Evolutionary conservation across 1,140 invertebrate species (phyloP).

Genomic region (Dendroctonus ponderosae): DNA sequence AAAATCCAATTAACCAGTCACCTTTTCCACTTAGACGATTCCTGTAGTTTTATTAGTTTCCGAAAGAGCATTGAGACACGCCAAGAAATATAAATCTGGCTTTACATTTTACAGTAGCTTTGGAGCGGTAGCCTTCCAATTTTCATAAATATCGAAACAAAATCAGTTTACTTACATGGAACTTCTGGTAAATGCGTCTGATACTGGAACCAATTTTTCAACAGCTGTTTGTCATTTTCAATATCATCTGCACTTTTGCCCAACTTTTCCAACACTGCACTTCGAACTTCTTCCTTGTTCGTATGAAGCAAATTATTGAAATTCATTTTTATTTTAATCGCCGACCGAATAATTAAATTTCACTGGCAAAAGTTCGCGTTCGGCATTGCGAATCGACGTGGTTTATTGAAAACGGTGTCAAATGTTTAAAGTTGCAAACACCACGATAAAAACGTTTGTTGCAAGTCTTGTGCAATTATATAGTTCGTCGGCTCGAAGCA

Average conservation of each 20-base stretch:
- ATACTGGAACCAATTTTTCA: constrained; percentile 24
- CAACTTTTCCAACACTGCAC: constrained; percentile 13
- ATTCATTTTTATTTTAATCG: neutral
- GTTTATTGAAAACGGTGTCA: too few species aligned
- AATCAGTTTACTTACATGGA: constrained; percentile 20
- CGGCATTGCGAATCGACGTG: too few species aligned
- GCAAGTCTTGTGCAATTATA: too few species aligned
- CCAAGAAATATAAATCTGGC: neutral
- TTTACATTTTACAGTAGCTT: neutral
- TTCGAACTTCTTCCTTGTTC: constrained; percentile 6
- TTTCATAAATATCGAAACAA: neutral
- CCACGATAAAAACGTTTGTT: too few species aligned
- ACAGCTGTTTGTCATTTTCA: constrained; percentile 12
- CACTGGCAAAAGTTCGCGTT: too few species aligned
- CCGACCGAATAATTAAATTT: too few species aligned
- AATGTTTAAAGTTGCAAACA: too few species aligned
- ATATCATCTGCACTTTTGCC: constrained; percentile 20
- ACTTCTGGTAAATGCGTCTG: constrained; percentile 25
- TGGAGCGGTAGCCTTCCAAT: neutral
- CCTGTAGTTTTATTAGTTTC: neutral
- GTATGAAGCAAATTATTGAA: constrained; percentile 5
- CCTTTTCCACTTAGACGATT: neutral
- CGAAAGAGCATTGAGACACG: neutral
- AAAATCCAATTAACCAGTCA: neutral
- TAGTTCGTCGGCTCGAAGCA: too few species aligned